phyloP scores from a whole-genome alignment of 2,797 vertebrate species.

The Gambusia yucatana region DNA sequence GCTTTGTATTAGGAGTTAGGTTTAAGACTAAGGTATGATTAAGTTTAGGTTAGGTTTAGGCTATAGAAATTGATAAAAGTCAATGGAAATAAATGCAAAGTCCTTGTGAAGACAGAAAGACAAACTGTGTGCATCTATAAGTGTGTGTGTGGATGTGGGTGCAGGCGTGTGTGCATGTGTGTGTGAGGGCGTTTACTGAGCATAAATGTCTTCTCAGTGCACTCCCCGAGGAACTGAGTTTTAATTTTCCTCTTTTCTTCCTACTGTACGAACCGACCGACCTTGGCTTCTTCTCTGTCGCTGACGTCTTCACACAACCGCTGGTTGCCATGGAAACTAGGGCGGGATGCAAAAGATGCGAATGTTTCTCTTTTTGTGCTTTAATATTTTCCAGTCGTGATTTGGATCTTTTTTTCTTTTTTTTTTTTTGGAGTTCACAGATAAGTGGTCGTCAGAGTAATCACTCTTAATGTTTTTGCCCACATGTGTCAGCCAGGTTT shows the following conservation, averaged over 20 bases:
- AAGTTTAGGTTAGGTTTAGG: too few relatives aligned
- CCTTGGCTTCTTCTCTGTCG: slow-evolving; percentile 52
- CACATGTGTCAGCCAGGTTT: slow-evolving; percentile 6
- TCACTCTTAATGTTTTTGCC: slow-evolving; percentile 12
- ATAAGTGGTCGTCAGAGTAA: slow-evolving; percentile 3
- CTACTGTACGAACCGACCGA: slow-evolving; percentile 31
- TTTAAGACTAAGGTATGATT: too few relatives aligned
- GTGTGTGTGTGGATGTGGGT: not conserved
- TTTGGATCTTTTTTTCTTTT: not conserved
- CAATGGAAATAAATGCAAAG: too few relatives aligned
- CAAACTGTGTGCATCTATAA: too few relatives aligned
- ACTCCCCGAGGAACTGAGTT: slow-evolving; percentile 11
- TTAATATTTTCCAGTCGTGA: not conserved
- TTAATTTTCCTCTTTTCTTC: slow-evolving; percentile 22
- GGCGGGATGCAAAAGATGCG: slow-evolving; percentile 47
- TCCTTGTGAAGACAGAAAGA: too few relatives aligned
- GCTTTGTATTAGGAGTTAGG: too few relatives aligned
- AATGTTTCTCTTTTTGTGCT: slow-evolving; percentile 19
- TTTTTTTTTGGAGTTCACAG: not conserved
- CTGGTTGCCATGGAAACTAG: slow-evolving; percentile 72
- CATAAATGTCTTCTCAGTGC: slow-evolving; percentile 30
- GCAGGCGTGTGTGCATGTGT: not conserved
- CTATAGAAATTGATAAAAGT: too few relatives aligned
- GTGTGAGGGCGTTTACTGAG: not conserved
- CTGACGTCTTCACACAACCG: slow-evolving; percentile 34